Percentiles rank a stretch among this genome's conserved stretches.
These are phyloP conservation scores for Sapajus apella DNA, from an alignment of 2,113 vertebrate species.

Conservation along the genomic window DNA sequence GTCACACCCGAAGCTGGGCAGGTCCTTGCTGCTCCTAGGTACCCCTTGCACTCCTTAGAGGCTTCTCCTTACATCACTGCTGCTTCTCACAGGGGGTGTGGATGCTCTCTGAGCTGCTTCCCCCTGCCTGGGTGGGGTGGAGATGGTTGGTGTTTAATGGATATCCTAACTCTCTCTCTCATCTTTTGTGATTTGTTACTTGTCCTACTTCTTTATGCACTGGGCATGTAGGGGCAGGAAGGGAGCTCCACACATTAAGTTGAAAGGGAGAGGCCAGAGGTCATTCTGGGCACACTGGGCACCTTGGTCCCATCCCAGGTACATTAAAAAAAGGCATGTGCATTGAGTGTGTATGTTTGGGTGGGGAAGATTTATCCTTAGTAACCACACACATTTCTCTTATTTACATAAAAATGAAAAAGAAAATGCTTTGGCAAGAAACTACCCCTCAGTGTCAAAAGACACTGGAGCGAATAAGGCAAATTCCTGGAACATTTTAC, in stretches of 20 bases:
- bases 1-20: too few species aligned
- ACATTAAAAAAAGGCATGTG: not conserved
- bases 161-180: not conserved
- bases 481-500: slow-evolving; percentile 57
- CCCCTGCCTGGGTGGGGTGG: not conserved
- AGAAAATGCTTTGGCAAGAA: slow-evolving; percentile 51
- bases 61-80: not conserved
- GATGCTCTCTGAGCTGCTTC: not conserved
- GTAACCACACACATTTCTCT: slow-evolving; percentile 5
- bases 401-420: slow-evolving; percentile 31
- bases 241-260: not conserved
- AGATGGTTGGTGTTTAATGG: not conserved
- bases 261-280: not conserved
- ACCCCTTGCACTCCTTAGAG: not conserved
- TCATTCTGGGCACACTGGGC: not conserved
- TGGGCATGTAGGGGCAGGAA: accelerated
- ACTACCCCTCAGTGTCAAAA: slow-evolving; percentile 56
- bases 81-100: not conserved
- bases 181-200: not conserved
- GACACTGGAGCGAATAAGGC: slow-evolving; percentile 35
- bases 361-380: not conserved
- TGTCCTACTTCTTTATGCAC: not conserved
- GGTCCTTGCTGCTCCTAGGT: not conserved
- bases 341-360: not conserved
- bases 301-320: not conserved